Conservation (phyloP, 2,797 vertebrate genomes). For the Rhinophrynus dorsalis region DNA sequence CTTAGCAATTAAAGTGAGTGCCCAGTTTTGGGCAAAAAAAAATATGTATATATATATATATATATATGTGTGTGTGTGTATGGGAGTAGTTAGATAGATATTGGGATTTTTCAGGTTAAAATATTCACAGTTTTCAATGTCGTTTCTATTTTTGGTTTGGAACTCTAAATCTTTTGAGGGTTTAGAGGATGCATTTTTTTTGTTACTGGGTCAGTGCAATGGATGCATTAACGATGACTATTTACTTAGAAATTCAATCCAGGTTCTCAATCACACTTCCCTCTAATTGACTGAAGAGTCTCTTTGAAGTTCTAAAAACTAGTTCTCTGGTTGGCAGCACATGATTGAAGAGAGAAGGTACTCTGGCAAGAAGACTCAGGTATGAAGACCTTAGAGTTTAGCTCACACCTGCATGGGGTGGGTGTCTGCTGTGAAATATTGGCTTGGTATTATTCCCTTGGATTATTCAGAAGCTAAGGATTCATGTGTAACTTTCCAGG, state of each 20-base stretch:
- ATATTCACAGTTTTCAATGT: no score
- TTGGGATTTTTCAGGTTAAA: no score
- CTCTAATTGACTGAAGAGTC: conserved; percentile 51
- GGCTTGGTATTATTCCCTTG: not conserved
- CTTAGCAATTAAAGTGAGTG: no score
- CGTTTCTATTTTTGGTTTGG: no score
- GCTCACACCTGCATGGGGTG: conserved; percentile 52
- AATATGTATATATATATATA: no score
- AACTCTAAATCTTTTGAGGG: no score
- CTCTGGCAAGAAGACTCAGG: conserved; percentile 46
- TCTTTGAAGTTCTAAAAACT: conserved; percentile 53
- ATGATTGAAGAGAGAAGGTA: conserved; percentile 53
- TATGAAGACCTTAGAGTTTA: conserved; percentile 4
- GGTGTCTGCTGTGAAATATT: not conserved
- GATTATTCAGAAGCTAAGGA: not conserved
- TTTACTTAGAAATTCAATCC: conserved; percentile 55
- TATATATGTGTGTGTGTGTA: no score
- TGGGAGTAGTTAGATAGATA: no score
- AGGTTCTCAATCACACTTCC: conserved; percentile 42
- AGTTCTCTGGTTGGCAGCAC: conserved; percentile 53
- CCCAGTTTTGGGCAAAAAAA: no score
- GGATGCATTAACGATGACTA: conserved; percentile 52
- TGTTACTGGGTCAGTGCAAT: conserved; percentile 50
- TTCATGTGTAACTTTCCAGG: not conserved
- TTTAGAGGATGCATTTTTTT: no score